phyloP scores from a whole-genome alignment of 2,113 vertebrate species.

The Pelecanoides urinatrix region DNA sequence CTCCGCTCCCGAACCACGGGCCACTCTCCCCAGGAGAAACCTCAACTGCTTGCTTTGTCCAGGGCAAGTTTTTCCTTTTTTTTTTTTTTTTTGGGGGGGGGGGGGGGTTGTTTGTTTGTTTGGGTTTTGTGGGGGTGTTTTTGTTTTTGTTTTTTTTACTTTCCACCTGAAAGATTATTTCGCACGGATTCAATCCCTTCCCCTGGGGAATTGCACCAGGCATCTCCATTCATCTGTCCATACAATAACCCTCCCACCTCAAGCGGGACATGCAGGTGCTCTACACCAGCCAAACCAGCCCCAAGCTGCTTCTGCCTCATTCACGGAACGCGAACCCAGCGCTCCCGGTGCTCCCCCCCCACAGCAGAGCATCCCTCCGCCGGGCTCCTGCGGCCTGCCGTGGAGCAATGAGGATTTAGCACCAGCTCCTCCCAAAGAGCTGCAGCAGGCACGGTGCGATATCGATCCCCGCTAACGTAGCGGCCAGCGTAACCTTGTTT shows the following conservation, averaged over 20 bases:
- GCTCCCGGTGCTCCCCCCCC: fast-evolving
- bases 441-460: not conserved
- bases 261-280: fast-evolving
- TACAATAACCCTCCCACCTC: fast-evolving
- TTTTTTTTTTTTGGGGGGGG: no score
- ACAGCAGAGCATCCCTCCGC: not conserved
- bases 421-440: not conserved
- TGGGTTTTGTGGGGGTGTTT: no score
- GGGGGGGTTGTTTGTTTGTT: no score
- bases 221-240: fast-evolving
- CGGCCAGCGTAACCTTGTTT: not conserved
- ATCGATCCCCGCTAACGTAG: not conserved
- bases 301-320: fast-evolving
- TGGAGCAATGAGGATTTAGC: not conserved
- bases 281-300: not conserved
- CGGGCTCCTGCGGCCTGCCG: not conserved
- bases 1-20: not conserved
- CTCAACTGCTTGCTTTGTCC: not conserved
- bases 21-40: not conserved
- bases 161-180: not conserved
- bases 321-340: fast-evolving
- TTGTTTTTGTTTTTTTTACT: not conserved
- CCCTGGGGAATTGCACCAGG: not conserved
- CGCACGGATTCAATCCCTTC: not conserved
- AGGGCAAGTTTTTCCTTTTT: no score